These are phyloP conservation scores for Lomographa bimaculata DNA, from an alignment of 2,888 invertebrate species.

Conservation along the genomic window DNA sequence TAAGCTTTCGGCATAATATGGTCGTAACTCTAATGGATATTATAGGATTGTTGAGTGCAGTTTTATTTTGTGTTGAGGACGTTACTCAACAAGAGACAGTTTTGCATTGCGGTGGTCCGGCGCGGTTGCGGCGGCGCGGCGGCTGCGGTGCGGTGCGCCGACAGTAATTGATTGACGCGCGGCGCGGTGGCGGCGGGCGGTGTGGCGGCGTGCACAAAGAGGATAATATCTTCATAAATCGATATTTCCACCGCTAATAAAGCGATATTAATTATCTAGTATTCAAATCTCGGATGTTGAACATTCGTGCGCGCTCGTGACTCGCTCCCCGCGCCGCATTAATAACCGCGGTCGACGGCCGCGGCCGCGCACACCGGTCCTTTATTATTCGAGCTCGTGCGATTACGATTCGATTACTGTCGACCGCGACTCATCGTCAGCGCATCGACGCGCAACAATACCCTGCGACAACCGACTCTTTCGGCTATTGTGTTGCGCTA, in stretches of 20 bases:
- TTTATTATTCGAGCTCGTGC: constrained; percentile 37
- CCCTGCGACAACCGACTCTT: neutral
- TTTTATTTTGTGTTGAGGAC: too few relatives aligned
- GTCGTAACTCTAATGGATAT: too few relatives aligned
- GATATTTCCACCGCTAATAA: constrained; percentile 78
- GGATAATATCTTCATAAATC: constrained; percentile 76
- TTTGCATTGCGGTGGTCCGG: too few relatives aligned
- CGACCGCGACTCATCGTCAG: constrained; percentile 15
- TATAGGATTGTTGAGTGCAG: too few relatives aligned
- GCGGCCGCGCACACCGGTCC: constrained; percentile 35
- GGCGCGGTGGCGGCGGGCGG: constrained; percentile 16
- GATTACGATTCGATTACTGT: constrained; percentile 59
- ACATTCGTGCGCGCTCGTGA: constrained; percentile 70
- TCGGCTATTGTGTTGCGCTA: neutral
- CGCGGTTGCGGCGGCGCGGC: neutral
- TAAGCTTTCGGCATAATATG: too few relatives aligned
- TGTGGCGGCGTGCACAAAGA: constrained; percentile 64
- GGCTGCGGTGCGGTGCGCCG: constrained; percentile 17
- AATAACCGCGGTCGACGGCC: constrained; percentile 43
- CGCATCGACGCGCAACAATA: constrained; percentile 8
- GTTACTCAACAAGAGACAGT: too few relatives aligned
- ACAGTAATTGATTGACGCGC: constrained; percentile 47
- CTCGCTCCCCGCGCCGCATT: constrained; percentile 34
- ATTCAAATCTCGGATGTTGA: constrained; percentile 76
- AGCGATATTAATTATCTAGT: constrained; percentile 83